These are phyloP conservation scores for Drosophila pachea DNA, from an alignment of 1,140 invertebrate species.

Conservation along the genomic window DNA sequence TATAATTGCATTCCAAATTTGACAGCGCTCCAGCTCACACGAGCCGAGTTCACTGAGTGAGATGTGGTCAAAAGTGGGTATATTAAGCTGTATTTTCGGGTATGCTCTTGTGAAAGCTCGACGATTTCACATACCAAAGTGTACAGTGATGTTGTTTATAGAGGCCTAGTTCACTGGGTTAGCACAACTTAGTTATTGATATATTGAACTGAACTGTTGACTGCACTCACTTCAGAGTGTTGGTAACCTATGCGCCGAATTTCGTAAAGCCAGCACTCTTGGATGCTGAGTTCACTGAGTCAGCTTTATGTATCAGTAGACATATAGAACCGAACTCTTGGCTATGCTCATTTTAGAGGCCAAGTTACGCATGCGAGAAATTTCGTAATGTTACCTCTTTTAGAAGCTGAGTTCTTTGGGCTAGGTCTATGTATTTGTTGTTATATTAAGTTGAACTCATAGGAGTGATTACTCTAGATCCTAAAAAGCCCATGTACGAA, in stretches of 20 bases:
- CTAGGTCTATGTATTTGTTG: no score
- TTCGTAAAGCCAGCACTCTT: neutral
- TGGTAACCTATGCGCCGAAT: no score
- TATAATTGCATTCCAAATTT: neutral
- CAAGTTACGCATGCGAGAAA: neutral
- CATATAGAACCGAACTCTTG: neutral
- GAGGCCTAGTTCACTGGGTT: neutral
- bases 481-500: no score
- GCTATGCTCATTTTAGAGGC: neutral
- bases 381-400: neutral
- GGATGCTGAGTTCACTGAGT: conserved; percentile 4
- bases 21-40: neutral
- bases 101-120: neutral
- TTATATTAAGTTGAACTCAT: no score
- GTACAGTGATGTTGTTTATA: neutral
- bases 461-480: no score
- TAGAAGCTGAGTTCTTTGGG: neutral
- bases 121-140: neutral
- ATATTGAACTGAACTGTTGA: no score
- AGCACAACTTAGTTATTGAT: neutral
- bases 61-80: neutral
- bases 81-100: neutral
- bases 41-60: conserved; percentile 8
- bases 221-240: neutral
- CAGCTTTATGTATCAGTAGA: neutral